Evolutionary conservation across 1,140 invertebrate genomes (phyloP).

Genomic region (Cryptotermes secundus): DNA sequence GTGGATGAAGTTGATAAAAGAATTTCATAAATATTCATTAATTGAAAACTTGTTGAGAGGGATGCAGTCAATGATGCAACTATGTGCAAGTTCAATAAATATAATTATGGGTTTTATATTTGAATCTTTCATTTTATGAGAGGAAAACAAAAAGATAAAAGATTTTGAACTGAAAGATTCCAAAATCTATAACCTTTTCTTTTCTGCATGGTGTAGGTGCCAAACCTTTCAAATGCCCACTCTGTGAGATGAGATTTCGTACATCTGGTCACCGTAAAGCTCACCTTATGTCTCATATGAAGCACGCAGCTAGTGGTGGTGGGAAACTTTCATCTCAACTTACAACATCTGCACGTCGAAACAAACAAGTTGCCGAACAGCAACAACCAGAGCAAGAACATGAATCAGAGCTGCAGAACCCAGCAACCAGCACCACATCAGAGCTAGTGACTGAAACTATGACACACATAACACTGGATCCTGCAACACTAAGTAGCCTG

Average conservation of each 20-base stretch:
- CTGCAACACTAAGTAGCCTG: background rate
- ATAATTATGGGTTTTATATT: no score
- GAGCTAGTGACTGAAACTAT: background rate
- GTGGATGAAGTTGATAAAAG: no score
- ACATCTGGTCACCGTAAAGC: conserved; percentile 68
- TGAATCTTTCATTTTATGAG: no score
- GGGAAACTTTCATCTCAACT: background rate
- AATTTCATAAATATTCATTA: no score
- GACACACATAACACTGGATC: conserved; percentile 23
- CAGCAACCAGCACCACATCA: background rate
- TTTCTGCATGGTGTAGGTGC: conserved; percentile 49
- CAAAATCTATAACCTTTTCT: no score
- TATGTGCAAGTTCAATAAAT: no score
- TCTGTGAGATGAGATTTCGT: conserved; percentile 64
- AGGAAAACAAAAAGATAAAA: no score
- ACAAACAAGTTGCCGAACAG: background rate
- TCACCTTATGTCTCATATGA: conserved; percentile 60
- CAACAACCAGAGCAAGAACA: background rate
- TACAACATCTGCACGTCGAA: background rate
- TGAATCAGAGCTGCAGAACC: background rate
- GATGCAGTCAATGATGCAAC: no score
- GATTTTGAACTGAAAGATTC: no score
- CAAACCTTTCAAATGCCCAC: conserved; percentile 65
- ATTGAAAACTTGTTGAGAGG: no score
- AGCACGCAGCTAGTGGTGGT: conserved; percentile 39